A percentile compares a stretch with the other conserved stretches of the same genome.
These are phyloP conservation scores for Melanerpes formicivorus DNA, from an alignment of 2,113 vertebrate species.

Conservation along the genomic window DNA sequence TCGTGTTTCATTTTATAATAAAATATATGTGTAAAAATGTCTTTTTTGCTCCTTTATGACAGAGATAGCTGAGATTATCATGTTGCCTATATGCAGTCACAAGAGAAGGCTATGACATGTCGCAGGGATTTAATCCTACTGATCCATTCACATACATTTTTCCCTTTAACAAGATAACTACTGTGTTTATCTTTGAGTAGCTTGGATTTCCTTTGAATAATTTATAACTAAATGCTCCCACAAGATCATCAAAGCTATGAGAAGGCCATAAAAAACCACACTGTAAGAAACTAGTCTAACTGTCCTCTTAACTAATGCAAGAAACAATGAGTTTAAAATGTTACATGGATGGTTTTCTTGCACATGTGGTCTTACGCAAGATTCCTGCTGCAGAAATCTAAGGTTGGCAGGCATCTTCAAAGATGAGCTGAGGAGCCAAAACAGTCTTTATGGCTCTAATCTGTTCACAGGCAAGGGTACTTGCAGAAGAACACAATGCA, in stretches of 20 bases:
- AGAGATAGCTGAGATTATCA: background rate
- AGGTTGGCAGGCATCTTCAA: slow-evolving; percentile 49
- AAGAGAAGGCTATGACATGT: background rate
- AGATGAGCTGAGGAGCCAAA: background rate
- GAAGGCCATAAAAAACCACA: slow-evolving; percentile 46
- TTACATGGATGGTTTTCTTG: slow-evolving; percentile 16
- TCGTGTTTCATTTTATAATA: background rate
- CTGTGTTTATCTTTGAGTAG: slow-evolving; percentile 1
- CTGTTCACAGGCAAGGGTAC: background rate
- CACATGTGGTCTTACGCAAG: slow-evolving; percentile 56
- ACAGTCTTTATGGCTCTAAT: background rate
- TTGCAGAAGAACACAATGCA: background rate
- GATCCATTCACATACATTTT: background rate
- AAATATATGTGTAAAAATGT: background rate
- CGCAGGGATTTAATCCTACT: background rate
- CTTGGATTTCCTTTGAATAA: slow-evolving; percentile 5
- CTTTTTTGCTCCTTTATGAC: background rate
- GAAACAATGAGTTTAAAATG: slow-evolving; percentile 57
- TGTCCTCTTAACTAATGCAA: slow-evolving; percentile 51
- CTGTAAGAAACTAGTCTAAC: slow-evolving; percentile 25
- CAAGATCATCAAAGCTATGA: slow-evolving; percentile 50
- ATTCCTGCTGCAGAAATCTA: slow-evolving; percentile 2
- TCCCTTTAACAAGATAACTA: background rate
- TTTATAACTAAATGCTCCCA: slow-evolving; percentile 26
- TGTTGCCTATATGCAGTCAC: background rate